Evolutionary conservation across 2,888 invertebrate genomes (phyloP).

Genomic region (Gymnocheta viridis): DNA sequence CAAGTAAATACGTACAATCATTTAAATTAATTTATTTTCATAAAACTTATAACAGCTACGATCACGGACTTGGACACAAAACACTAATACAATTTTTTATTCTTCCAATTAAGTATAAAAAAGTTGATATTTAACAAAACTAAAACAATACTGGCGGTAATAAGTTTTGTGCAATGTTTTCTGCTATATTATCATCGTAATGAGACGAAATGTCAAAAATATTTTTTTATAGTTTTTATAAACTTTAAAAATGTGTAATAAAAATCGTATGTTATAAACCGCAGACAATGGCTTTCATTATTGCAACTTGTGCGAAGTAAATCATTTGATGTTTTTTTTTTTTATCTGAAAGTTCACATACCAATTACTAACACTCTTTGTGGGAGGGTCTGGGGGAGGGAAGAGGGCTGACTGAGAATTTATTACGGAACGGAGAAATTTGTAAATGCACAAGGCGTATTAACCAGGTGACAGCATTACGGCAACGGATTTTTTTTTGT

Average conservation of each 20-base stretch:
- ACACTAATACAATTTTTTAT: neutral
- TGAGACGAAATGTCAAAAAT: conserved; percentile 52
- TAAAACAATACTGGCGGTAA: neutral
- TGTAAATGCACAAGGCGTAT: no score
- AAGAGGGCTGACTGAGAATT: no score
- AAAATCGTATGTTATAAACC: conserved; percentile 37
- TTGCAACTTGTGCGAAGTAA: conserved; percentile 11
- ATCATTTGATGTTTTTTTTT: conserved; percentile 28
- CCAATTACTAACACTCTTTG: no score
- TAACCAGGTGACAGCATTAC: no score
- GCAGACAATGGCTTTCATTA: conserved; percentile 47
- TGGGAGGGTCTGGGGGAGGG: no score
- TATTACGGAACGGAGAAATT: no score
- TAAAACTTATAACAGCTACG: no score
- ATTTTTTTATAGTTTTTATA: conserved; percentile 18
- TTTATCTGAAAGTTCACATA: no score
- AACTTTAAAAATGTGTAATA: conserved; percentile 25
- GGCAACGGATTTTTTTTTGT: no score
- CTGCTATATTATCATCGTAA: conserved; percentile 21
- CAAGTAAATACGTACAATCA: no score
- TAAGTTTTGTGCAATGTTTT: conserved; percentile 1
- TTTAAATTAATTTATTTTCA: no score
- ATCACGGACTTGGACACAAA: neutral
- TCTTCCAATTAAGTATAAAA: conserved; percentile 7
- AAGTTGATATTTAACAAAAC: conserved; percentile 17